Evolutionary conservation across 2,888 invertebrate species (phyloP).

Genomic region (Chymomyza fuscimana): DNA sequence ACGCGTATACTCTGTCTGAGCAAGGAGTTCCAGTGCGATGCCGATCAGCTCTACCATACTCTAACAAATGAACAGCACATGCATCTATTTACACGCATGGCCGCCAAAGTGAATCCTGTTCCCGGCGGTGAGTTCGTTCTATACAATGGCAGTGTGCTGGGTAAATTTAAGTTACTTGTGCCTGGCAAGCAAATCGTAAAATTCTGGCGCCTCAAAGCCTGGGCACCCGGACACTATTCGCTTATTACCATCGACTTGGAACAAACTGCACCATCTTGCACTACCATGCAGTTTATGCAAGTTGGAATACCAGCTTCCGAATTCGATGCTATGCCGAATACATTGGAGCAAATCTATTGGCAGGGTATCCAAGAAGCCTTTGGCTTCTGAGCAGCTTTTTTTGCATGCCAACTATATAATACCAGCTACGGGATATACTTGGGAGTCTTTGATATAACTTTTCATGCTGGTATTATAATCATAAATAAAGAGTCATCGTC

Average conservation of each 20-base stretch:
- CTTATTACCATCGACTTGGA: slow-evolving; percentile 90
- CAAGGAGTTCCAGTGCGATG: slow-evolving; percentile 86
- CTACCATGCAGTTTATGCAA: slow-evolving; percentile 90
- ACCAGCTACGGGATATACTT: too few species aligned
- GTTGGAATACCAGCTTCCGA: slow-evolving; percentile 91
- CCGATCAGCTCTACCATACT: slow-evolving; percentile 92
- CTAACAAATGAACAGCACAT: slow-evolving; percentile 93
- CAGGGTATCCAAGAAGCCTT: too few species aligned
- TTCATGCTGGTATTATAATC: too few species aligned
- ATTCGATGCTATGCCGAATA: slow-evolving; percentile 85
- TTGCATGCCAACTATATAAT: too few species aligned
- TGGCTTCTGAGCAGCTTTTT: too few species aligned
- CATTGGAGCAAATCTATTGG: too few species aligned
- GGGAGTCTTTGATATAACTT: too few species aligned
- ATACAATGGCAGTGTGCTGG: slow-evolving; percentile 95
- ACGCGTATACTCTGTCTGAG: slow-evolving; percentile 80
- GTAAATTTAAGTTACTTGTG: slow-evolving; percentile 91
- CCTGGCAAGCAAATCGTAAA: slow-evolving; percentile 92
- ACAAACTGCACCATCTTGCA: slow-evolving; percentile 93
- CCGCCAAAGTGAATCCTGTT: slow-evolving; percentile 88
- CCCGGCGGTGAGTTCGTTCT: slow-evolving; percentile 94
- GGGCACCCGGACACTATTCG: slow-evolving; percentile 96
- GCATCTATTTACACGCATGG: slow-evolving; percentile 92
- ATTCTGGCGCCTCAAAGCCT: slow-evolving; percentile 95
- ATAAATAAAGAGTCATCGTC: too few species aligned